These are phyloP conservation scores for Balaeniceps rex DNA, from an alignment of 2,113 vertebrate genomes.

Conservation along the genomic window DNA sequence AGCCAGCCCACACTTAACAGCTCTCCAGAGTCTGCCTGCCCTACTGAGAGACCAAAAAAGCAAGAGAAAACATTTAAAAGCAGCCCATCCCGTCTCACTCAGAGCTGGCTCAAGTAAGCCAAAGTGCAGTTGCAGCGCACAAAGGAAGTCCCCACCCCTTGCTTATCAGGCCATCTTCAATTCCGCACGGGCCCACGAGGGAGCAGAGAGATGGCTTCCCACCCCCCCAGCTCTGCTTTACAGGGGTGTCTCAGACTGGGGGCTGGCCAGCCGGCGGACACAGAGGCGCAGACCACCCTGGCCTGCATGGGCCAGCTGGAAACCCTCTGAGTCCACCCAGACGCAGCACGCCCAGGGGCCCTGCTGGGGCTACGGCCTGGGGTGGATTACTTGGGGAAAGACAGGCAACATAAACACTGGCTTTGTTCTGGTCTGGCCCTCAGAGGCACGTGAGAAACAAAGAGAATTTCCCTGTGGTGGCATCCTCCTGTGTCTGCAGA, in stretches of 20 bases:
- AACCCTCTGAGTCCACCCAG: background rate
- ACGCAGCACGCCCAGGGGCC: background rate
- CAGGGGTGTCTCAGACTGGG: fast-evolving
- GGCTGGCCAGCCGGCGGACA: background rate
- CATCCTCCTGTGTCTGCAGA: background rate
- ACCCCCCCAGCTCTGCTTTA: fast-evolving
- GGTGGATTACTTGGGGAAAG: background rate
- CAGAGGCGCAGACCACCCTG: background rate
- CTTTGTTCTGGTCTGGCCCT: background rate
- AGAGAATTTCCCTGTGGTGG: background rate
- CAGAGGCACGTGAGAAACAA: background rate
- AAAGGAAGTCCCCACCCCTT: background rate
- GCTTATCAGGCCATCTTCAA: background rate
- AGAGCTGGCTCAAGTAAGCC: background rate
- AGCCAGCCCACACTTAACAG: background rate
- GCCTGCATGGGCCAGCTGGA: background rate
- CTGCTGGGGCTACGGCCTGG: background rate
- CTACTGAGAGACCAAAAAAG: background rate
- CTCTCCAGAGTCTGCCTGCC: background rate
- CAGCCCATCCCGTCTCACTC: background rate
- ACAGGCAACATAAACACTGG: background rate
- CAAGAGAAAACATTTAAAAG: background rate
- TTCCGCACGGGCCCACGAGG: fast-evolving
- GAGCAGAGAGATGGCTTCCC: background rate
- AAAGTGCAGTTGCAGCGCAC: fast-evolving